Conservation (phyloP, 1,140 invertebrate species). For the Saxidomus purpurata region DNA sequence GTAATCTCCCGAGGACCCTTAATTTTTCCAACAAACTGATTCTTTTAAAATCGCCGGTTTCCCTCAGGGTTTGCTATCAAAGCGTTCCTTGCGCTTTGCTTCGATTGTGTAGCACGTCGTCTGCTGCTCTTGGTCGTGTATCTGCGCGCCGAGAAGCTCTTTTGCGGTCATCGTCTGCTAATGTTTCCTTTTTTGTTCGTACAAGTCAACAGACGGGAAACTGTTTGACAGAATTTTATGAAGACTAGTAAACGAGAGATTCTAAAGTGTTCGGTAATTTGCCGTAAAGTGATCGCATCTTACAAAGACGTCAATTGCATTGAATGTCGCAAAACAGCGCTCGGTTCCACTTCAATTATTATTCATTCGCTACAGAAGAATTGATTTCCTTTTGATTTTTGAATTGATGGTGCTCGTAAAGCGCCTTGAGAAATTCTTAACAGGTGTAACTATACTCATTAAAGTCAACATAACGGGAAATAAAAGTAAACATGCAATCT, state of each 20-base stretch:
- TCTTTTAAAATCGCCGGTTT: slow-evolving; percentile 5
- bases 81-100: neutral
- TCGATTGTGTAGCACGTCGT: neutral
- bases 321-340: slow-evolving; percentile 48
- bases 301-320: slow-evolving; percentile 15
- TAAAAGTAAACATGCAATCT: slow-evolving; percentile 31
- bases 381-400: slow-evolving; percentile 24
- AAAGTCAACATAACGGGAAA: slow-evolving; percentile 28
- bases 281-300: slow-evolving; percentile 58
- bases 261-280: slow-evolving; percentile 58
- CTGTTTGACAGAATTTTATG: neutral
- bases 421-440: slow-evolving; percentile 40
- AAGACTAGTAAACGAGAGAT: slow-evolving; percentile 10
- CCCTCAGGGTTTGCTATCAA: slow-evolving; percentile 5
- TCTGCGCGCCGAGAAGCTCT: neutral
- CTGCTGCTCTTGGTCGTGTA: neutral
- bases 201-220: slow-evolving; percentile 48
- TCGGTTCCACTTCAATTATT: slow-evolving; percentile 18
- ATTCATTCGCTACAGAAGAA: slow-evolving; percentile 31
- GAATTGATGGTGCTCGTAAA: slow-evolving; percentile 36
- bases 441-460: slow-evolving; percentile 45
- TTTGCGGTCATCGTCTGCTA: neutral
- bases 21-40: slow-evolving; percentile 47
- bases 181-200: neutral
- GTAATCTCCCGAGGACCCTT: slow-evolving; percentile 9